phyloP scores from a whole-genome alignment of 2,113 vertebrate species.

The Xerus inauris region DNA sequence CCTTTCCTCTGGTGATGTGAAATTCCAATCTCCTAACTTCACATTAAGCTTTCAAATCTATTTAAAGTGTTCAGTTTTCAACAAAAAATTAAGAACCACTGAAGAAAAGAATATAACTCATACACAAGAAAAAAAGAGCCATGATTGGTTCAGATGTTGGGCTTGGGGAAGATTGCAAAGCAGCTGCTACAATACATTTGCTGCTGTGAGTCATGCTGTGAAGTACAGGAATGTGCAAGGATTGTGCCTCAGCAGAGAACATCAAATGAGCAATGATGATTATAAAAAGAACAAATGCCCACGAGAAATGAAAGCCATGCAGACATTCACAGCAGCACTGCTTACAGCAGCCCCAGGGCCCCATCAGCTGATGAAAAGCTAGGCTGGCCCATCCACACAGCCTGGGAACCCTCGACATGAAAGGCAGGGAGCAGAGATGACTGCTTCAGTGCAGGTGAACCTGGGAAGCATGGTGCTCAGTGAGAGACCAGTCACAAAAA shows the following conservation, averaged over 20 bases:
- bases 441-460: rapidly evolving
- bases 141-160: neutral
- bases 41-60: neutral
- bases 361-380: neutral
- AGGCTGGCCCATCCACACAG: neutral
- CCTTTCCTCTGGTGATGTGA: neutral
- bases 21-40: neutral
- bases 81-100: neutral
- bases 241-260: neutral
- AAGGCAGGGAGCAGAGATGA: neutral
- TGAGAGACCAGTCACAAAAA: neutral
- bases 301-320: neutral
- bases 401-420: rapidly evolving
- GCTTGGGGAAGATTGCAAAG: neutral
- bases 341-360: neutral
- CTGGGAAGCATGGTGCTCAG: neutral
- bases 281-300: neutral
- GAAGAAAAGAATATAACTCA: neutral
- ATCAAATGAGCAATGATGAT: neutral
- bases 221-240: neutral
- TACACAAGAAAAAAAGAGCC: neutral
- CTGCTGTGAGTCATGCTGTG: neutral
- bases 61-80: neutral
- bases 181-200: neutral
- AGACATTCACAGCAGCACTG: neutral